Evolutionary conservation across 1,140 invertebrate genomes (phyloP), one percentile per base, ranked within the genome.

Genomic region (Euura saliciscinereae): DNA sequence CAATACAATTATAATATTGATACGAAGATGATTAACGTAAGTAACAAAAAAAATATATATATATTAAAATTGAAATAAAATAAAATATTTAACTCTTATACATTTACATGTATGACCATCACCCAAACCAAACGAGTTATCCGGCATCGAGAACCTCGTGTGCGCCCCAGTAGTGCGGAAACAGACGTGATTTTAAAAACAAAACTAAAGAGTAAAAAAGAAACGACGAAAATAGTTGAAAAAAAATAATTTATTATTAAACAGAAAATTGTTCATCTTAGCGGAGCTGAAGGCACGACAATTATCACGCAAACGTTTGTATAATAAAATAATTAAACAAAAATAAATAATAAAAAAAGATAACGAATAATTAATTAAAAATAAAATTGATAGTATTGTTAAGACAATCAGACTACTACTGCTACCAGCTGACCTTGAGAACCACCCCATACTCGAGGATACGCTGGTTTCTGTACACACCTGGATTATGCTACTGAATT

Each of bases 351-450:
- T 5, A 59, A 59, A 59, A 59, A 59, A 75, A 75, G 72, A 68
- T 74, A 76, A 76, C 72, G 71, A 68, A 59, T 74, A 77, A 74
- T 78, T 69, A 28, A 76, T 75, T 78, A 75, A 76, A 72, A 77
- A 66, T 78, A 79, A 86, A 86, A 83, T 75, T 84, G 80, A 84
- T 85, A 87, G 84, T 85, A 85, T 82, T 83, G 84, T 86, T 84
- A 85, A 83, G 84, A 86, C 86, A 87, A 87, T 87, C 86, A 86
- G 83, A 86, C 80, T 82, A 80, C 83, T 79, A 84, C 83, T 84
- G 81, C 79, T 85, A n/a, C 81, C 80, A 78, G 77, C 77, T 78
- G 83, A 59, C 51, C 51, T 59, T 59, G 51, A 59, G 51, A 8
- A 6, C 51, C 51, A 59, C 51, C 51, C 51, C 10, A n/a, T n/a